Conservation (phyloP, 2,888 invertebrate species). For the Oligia latruncula region DNA sequence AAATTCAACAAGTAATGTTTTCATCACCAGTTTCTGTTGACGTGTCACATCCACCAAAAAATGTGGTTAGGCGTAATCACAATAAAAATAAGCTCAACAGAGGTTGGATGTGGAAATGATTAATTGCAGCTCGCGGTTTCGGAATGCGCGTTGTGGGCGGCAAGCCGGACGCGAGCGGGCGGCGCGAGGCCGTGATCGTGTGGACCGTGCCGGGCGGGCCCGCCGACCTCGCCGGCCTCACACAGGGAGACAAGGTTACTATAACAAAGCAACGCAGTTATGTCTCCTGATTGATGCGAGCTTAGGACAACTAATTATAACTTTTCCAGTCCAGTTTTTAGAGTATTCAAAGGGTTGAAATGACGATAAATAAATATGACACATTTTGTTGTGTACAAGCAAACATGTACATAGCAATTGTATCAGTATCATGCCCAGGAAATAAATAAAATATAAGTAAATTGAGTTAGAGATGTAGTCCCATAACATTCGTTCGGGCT, state of each 20-base stretch:
- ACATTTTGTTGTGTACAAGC: not conserved
- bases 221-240: conserved; percentile 96
- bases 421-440: not conserved
- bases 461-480: not conserved
- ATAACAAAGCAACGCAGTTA: conserved; percentile 71
- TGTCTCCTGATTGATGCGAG: conserved; percentile 18
- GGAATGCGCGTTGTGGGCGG: conserved; percentile 99
- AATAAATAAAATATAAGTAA: not conserved
- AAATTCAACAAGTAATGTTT: conserved; percentile 36
- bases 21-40: conserved; percentile 15
- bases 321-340: not conserved
- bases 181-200: conserved; percentile 96
- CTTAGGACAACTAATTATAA: not conserved
- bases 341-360: not conserved
- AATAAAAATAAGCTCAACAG: conserved; percentile 49
- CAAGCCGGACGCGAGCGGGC: conserved; percentile 95
- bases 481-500: not conserved
- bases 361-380: not conserved
- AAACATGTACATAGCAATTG: not conserved
- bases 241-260: conserved; percentile 96
- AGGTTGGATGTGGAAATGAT: conserved; percentile 65
- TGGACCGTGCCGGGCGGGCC: conserved; percentile 98
- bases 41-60: conserved; percentile 33
- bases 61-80: conserved; percentile 39
- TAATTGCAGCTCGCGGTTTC: conserved; percentile 94